Evolutionary conservation across 2,113 vertebrate species (phyloP).

Genomic region (Petaurus breviceps): DNA sequence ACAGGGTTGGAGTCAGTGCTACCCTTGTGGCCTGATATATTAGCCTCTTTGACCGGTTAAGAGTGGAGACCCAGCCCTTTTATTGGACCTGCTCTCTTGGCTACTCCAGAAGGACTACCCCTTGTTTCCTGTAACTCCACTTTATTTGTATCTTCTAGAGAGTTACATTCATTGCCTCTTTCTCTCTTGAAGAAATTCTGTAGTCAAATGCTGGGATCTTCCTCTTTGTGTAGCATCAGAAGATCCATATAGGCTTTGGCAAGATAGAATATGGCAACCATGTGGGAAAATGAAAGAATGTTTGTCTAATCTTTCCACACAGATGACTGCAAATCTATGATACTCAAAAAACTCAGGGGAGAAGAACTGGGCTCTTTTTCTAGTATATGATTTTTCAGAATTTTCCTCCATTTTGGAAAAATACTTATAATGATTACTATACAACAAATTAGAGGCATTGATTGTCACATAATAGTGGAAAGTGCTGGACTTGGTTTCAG

Average conservation of each 20-base stretch:
- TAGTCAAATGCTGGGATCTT: neutral
- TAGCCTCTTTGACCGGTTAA: neutral
- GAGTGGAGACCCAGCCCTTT: neutral
- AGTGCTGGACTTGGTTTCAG: too few species aligned
- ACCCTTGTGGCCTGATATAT: neutral
- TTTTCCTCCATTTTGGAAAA: neutral
- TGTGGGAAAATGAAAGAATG: too few species aligned
- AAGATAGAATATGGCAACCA: neutral
- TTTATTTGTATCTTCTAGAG: constrained; percentile 12
- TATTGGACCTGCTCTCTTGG: neutral
- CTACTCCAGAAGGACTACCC: neutral
- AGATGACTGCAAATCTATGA: neutral
- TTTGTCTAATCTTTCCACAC: neutral
- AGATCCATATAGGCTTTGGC: neutral
- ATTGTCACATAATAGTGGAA: too few species aligned
- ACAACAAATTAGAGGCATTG: neutral
- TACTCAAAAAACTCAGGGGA: neutral
- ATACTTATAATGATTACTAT: neutral
- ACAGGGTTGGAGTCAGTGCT: neutral
- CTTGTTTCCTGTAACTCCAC: neutral
- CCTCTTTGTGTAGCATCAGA: neutral
- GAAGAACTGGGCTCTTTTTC: neutral
- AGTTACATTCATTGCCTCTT: constrained; percentile 1
- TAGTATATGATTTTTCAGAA: neutral
- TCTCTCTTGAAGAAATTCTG: neutral